Evolutionary conservation across 2,113 vertebrate species (phyloP).

Genomic region (Oxyura jamaicensis): DNA sequence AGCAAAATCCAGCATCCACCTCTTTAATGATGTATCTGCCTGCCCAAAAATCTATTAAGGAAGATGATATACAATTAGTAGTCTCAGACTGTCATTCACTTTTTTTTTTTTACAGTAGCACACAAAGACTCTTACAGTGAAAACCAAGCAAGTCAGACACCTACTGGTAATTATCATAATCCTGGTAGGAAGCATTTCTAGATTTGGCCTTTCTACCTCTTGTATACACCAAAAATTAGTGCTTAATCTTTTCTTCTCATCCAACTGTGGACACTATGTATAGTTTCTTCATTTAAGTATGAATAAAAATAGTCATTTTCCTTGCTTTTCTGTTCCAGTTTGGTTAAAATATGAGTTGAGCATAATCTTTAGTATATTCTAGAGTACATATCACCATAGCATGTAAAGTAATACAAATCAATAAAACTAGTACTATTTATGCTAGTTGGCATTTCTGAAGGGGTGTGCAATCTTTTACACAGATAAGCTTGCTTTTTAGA

Average conservation of each 20-base stretch:
- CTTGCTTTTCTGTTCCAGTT: neutral
- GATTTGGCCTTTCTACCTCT: neutral
- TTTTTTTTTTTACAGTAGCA: neutral
- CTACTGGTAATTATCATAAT: neutral
- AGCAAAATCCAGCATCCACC: conserved; percentile 93
- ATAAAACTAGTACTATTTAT: neutral
- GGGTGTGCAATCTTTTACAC: neutral
- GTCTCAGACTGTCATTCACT: neutral
- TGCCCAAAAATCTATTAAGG: conserved; percentile 88
- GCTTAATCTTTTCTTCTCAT: neutral
- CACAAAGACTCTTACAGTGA: neutral
- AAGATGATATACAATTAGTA: neutral
- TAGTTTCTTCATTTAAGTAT: neutral
- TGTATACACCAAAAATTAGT: neutral
- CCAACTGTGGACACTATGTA: neutral
- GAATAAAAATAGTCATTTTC: neutral
- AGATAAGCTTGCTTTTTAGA: neutral
- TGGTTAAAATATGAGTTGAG: neutral
- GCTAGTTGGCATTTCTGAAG: neutral
- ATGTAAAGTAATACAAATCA: neutral
- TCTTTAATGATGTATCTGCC: conserved; percentile 90
- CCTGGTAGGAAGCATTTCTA: neutral
- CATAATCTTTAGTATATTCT: neutral
- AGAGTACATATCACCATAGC: neutral
- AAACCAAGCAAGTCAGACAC: neutral